Evolutionary conservation across 2,888 invertebrate species (phyloP).

Genomic region (Mimas tiliae): DNA sequence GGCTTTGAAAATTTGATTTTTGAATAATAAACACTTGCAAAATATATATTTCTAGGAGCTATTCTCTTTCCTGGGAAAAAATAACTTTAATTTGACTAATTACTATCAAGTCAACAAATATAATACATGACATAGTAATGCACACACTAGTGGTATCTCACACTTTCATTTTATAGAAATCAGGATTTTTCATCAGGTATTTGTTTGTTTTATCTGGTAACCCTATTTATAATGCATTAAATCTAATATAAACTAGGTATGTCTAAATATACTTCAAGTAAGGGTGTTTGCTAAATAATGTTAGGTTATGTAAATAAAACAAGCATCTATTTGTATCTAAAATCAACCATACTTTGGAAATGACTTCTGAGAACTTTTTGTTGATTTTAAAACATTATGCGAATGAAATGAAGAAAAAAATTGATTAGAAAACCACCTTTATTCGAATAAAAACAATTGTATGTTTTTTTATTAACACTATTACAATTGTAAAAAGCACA

Average conservation of each 20-base stretch:
- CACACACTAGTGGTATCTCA: too few species aligned
- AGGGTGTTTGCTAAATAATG: not conserved
- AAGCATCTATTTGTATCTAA: constrained; percentile 8
- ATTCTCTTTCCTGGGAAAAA: too few species aligned
- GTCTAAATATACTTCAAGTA: not conserved
- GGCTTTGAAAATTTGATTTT: too few species aligned
- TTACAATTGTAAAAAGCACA: constrained; percentile 21
- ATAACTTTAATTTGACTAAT: too few species aligned
- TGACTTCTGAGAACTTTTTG: not conserved
- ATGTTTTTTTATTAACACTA: not conserved
- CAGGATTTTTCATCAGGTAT: too few species aligned
- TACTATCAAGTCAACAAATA: too few species aligned
- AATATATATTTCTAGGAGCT: too few species aligned
- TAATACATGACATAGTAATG: too few species aligned
- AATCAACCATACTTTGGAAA: not conserved
- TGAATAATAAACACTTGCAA: too few species aligned
- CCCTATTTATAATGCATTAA: not conserved
- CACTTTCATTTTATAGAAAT: too few species aligned
- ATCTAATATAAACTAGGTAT: not conserved
- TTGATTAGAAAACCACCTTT: not conserved
- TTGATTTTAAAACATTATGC: not conserved
- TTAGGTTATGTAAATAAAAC: constrained; percentile 25
- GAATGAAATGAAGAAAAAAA: not conserved
- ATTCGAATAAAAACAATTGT: not conserved
- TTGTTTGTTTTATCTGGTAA: too few species aligned